phyloP scores from a whole-genome alignment of 2,797 vertebrate genomes.

The Mastacembelus armatus region DNA sequence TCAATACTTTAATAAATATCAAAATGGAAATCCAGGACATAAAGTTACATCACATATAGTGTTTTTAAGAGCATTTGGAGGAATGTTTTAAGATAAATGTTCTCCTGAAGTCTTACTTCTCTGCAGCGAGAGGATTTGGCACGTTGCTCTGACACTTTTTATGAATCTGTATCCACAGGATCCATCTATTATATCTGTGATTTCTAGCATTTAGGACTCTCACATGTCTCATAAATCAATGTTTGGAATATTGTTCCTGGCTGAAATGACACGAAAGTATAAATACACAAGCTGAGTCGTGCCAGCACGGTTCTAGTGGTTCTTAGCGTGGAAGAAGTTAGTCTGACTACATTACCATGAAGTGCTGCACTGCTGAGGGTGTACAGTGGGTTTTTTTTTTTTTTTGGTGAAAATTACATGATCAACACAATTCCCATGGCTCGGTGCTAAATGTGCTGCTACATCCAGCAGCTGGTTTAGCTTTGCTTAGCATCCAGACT shows the following conservation, averaged over 20 bases:
- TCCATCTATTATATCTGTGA: slow-evolving; percentile 46
- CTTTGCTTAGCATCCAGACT: no score
- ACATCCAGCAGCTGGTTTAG: no score
- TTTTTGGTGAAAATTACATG: no score
- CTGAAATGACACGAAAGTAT: slow-evolving; percentile 29
- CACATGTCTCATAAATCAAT: slow-evolving; percentile 30
- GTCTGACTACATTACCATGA: slow-evolving; percentile 7
- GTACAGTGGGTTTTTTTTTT: no score
- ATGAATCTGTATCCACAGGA: slow-evolving; percentile 54
- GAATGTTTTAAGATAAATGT: slow-evolving; percentile 46
- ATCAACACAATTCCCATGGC: no score
- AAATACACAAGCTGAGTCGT: slow-evolving; percentile 21
- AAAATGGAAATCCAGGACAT: slow-evolving; percentile 50
- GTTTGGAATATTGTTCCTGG: slow-evolving; percentile 37
- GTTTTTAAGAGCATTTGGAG: slow-evolving; percentile 37
- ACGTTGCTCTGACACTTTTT: slow-evolving; percentile 42
- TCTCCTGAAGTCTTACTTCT: slow-evolving; percentile 41
- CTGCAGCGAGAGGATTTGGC: slow-evolving; percentile 42
- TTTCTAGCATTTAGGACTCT: slow-evolving; percentile 49
- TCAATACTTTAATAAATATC: slow-evolving; percentile 46
- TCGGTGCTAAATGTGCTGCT: no score
- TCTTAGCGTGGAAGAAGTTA: neutral
- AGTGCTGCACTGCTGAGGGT: neutral
- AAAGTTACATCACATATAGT: slow-evolving; percentile 35
- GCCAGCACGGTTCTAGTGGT: slow-evolving; percentile 14